phyloP scores from a whole-genome alignment of 2,797 vertebrate genomes.

The Microtus californicus region DNA sequence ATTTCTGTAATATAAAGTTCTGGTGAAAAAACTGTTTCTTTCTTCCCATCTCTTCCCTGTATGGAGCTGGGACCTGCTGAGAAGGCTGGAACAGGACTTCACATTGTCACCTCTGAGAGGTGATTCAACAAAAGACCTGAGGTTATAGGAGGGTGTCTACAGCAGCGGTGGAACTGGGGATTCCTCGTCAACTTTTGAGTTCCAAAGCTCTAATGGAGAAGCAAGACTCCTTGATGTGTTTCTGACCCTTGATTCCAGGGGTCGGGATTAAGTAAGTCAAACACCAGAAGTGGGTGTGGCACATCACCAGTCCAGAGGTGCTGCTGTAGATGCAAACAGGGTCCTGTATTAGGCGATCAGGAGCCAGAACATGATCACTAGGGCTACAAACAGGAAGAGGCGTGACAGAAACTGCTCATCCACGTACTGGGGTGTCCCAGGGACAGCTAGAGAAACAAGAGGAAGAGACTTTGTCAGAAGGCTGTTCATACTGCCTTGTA shows the following conservation, averaged over 20 bases:
- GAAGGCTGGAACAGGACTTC: slow-evolving; percentile 79
- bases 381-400: slow-evolving; percentile 98
- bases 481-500: background rate
- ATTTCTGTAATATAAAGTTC: slow-evolving; percentile 65
- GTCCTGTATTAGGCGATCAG: slow-evolving; percentile 93
- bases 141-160: slow-evolving; percentile 74
- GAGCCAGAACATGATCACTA: slow-evolving; percentile 99
- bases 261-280: slow-evolving; percentile 80
- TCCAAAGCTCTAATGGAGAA: slow-evolving; percentile 81
- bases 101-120: slow-evolving; percentile 73
- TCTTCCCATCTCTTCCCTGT: slow-evolving; percentile 67
- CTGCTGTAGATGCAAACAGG: slow-evolving; percentile 69
- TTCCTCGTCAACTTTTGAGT: slow-evolving; percentile 81
- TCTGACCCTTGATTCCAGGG: slow-evolving; percentile 74
- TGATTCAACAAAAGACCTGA: slow-evolving; percentile 70
- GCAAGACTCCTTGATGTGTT: slow-evolving; percentile 78
- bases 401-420: slow-evolving; percentile 99
- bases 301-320: slow-evolving; percentile 82
- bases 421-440: slow-evolving; percentile 97
- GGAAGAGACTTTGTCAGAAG: slow-evolving; percentile 66
- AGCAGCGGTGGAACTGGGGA: slow-evolving; percentile 70
- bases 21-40: slow-evolving; percentile 60
- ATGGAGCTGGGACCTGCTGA: slow-evolving; percentile 69
- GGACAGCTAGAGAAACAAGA: slow-evolving; percentile 91
- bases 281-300: slow-evolving; percentile 81